Evolutionary conservation across 2,113 vertebrate genomes (phyloP).

Genomic region (Mixornis gularis): DNA sequence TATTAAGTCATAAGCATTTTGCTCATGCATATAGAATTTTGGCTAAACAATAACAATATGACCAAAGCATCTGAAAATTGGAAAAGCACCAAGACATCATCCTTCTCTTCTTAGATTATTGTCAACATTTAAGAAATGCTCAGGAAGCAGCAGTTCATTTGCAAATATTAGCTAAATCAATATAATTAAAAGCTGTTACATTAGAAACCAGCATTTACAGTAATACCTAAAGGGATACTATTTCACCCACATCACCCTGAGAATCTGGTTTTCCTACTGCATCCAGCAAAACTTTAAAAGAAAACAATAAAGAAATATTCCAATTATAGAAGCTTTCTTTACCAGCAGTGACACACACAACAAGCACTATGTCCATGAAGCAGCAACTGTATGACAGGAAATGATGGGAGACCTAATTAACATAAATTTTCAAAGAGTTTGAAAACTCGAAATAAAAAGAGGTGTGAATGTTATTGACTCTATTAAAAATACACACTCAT

Average conservation of each 20-base stretch:
- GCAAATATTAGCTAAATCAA: neutral
- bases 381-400: neutral
- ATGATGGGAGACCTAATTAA: neutral
- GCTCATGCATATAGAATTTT: neutral
- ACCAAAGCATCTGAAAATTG: neutral
- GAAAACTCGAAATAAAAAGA: neutral
- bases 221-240: neutral
- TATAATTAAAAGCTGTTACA: neutral
- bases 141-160: neutral
- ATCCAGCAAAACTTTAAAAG: neutral
- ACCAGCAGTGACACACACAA: neutral
- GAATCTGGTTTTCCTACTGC: neutral
- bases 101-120: neutral
- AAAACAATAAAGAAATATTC: neutral
- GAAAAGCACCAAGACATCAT: neutral
- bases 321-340: neutral
- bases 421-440: neutral
- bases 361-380: neutral
- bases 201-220: neutral
- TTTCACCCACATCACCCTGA: neutral
- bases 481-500: neutral
- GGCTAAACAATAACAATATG: neutral
- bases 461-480: fast-evolving
- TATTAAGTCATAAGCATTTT: neutral
- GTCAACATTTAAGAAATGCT: neutral